Percentiles rank a stretch among this genome's conserved stretches.
Conservation (phyloP, 2,113 vertebrate genomes). For the Eonycteris spelaea region DNA sequence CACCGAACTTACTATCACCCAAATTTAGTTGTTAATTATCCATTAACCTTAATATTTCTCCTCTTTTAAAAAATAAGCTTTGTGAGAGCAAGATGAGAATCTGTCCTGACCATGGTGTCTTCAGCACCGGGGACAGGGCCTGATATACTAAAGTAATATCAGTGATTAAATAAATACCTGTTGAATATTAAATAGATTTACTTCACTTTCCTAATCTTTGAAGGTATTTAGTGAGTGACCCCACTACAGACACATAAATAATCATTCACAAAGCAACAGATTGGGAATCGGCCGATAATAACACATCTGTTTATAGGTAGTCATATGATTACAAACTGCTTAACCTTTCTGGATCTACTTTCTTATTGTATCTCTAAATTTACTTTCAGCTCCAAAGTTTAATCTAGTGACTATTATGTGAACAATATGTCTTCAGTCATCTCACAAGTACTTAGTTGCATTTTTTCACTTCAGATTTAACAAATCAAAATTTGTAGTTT, state of each 20-base stretch:
- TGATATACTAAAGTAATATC: background rate
- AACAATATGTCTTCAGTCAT: background rate
- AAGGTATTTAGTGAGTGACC: background rate
- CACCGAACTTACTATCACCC: background rate
- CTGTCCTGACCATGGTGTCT: background rate
- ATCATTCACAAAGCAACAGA: slow-evolving; percentile 25
- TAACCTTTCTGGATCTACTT: background rate
- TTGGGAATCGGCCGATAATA: background rate
- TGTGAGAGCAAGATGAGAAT: background rate
- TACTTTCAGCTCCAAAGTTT: background rate
- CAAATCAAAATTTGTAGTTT: background rate
- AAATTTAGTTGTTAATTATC: background rate
- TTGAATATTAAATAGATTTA: slow-evolving; percentile 18
- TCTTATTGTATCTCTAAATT: slow-evolving; percentile 6
- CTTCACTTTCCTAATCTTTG: background rate
- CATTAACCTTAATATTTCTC: background rate
- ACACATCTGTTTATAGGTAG: background rate
- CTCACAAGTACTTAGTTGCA: background rate
- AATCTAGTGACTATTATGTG: background rate
- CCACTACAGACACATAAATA: background rate
- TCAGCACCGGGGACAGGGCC: slow-evolving; percentile 46
- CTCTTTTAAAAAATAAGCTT: background rate
- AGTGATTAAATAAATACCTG: background rate
- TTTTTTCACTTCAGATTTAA: slow-evolving; percentile 13
- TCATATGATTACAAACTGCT: background rate